Base-by-base conservation (phyloP, 2,888 invertebrate species). In the Apamea sordens region DNA sequence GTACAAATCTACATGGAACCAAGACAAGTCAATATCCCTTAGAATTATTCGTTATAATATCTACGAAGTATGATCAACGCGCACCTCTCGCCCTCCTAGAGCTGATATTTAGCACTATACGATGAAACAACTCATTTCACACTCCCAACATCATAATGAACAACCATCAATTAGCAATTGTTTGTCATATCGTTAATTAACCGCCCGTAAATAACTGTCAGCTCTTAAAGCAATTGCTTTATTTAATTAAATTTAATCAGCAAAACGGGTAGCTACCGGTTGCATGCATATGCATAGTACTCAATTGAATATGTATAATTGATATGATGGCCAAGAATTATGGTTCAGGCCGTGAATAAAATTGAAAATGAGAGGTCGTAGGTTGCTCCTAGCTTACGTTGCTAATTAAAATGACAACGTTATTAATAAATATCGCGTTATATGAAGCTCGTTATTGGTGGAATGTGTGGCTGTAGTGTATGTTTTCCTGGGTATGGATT, bases 241-340 rank as follows among this genome's bases (percentile, higher is more conserved):
- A 88, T 87, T 87, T 79, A 85, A 89, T 89, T 86, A 84, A 82
- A 83, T 86, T 82, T 83, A 84, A 89, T 89, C 77, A 86, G 76
- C 81, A 79, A 74, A 89, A 73, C 86, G 74, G 80, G 84, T 84
- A 82, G 83, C 82, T 77, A 78, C 74, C 67, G 70, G 77, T 72
- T 67, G 67, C 50, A 74, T 84, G 78, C 84, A 86, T 88, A 86
- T 88, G 87, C 83, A 82, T 80, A 67, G 41, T 59, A 47, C 71
- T 81, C 83, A 70, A 85, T 72, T 85, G 89, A 72, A 89, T 87
- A 81, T 82, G 85, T 87, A 83, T 85, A 87, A 74, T 85, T 79
- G 84, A 80, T 82, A 84, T 82, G 67, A 81, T 82, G 65, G 32
- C 68, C 64, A 61, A 61, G 79, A 81, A 70, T 85, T 83, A 89